Percentiles rank a stretch among this genome's conserved stretches.
Conservation (phyloP, 2,113 vertebrate genomes). For the Turnix velox region DNA sequence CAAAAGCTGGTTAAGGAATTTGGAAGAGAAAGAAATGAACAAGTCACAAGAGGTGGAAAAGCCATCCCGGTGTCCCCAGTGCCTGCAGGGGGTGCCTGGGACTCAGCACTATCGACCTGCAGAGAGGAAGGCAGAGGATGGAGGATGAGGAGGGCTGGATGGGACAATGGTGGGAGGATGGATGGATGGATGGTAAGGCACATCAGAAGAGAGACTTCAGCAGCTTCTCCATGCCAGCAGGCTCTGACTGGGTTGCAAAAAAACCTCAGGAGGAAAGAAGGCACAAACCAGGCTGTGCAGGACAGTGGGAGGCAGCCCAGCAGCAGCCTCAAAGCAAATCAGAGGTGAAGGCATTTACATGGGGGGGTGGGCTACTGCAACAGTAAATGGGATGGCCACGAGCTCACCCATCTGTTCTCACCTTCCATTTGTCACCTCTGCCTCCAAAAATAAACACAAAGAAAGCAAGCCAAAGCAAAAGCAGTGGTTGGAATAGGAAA, state of each 20-base stretch:
- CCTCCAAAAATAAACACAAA: background rate
- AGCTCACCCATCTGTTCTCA: background rate
- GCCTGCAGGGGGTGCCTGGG: background rate
- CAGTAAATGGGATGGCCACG: background rate
- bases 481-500: background rate
- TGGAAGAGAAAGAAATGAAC: fast-evolving
- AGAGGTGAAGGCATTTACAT: background rate
- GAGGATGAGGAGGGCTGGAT: background rate
- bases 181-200: background rate
- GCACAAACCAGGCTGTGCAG: background rate
- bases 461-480: constrained; percentile 20
- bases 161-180: background rate
- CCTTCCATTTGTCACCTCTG: background rate
- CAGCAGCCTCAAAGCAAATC: background rate
- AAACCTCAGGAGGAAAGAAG: constrained; percentile 6
- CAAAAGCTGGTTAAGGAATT: background rate
- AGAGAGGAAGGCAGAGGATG: constrained; percentile 33
- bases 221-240: background rate
- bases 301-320: background rate
- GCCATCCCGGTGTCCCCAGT: fast-evolving
- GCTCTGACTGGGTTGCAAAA: background rate
- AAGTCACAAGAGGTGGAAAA: fast-evolving
- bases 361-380: background rate
- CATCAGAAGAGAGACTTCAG: background rate
- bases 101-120: background rate